These are phyloP conservation scores for Macrochelys suwanniensis DNA, from an alignment of 2,797 vertebrate genomes.

Conservation along the genomic window DNA sequence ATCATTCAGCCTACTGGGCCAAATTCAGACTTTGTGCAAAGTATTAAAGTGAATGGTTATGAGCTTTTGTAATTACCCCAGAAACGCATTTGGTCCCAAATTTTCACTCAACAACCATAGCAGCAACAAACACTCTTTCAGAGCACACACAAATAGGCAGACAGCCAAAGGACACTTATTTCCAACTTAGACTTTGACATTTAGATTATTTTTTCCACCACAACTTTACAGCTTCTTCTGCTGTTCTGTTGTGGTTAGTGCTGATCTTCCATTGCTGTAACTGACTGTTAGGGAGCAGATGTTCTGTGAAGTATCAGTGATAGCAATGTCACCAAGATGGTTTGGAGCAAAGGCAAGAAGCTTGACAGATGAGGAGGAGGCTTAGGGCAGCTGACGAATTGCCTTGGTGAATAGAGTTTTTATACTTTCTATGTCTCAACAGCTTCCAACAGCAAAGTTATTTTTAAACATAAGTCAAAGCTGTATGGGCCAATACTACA, in stretches of 20 bases:
- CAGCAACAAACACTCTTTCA: not conserved
- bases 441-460: not conserved
- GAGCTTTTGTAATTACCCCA: not conserved
- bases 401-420: not conserved
- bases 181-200: not conserved
- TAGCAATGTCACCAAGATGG: conserved; percentile 14
- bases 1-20: accelerated
- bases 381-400: not conserved
- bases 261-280: not conserved
- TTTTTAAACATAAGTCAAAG: conserved; percentile 52
- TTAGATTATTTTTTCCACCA: no score
- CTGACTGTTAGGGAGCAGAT: not conserved
- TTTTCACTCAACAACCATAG: not conserved
- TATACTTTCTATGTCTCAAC: not conserved
- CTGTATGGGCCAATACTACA: not conserved
- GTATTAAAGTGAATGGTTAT: not conserved
- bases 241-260: not conserved
- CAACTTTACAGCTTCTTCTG: not conserved
- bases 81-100: not conserved
- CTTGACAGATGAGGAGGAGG: not conserved
- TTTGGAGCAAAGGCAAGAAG: conserved; percentile 5
- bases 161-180: not conserved
- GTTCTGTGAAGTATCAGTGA: conserved; percentile 11
- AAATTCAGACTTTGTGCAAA: not conserved
- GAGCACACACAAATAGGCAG: not conserved